Base-by-base conservation (phyloP, 1,140 invertebrate species). In the Atopsyche davidsoni region DNA sequence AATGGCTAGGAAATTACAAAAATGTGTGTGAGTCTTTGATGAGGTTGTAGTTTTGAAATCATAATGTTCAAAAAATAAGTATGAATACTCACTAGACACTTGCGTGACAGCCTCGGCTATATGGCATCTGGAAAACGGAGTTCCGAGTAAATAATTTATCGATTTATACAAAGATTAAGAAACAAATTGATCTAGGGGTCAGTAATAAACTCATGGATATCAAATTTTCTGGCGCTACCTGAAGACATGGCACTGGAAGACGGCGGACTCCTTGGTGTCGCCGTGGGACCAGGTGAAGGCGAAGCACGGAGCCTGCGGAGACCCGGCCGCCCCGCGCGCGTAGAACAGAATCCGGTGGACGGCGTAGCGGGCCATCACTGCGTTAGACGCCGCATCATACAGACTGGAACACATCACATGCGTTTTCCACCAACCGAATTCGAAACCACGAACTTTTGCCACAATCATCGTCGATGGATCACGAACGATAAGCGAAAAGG, bases 201-300 rank as follows among this genome's bases (percentile, higher is more conserved):
- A n/a, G n/a, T n/a, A n/a, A n/a, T n/a, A n/a, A n/a, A n/a, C n/a
- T n/a, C n/a, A n/a, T n/a, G n/a, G n/a, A n/a, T n/a, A n/a, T n/a
- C n/a, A n/a, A n/a, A n/a, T n/a, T n/a, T n/a, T n/a, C n/a, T n/a
- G n/a, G n/a, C n/a, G n/a, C n/a, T 34, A 57, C 55, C 46, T 80
- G 72, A 98, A 99, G 19, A 96, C 89, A 75, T 96, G 92, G 73
- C 95, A 98, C 68, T 96, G 90, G 72, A 96, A 96, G 38, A 97
- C 86, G 25, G 88, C 83, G 6, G 85, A 85, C 65, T 94, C 90
- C 59, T 84, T 79, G 13, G 85, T 88, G 60, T 94, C 87, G 3
- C 86, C 86, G 64, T 97, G 93, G 21, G 91, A 90, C 81, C 91
- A 97, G 0, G 94, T 98, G 68, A 98, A 97, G 24, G 94, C 94